Conservation (phyloP, 2,113 vertebrate genomes). For the Ictidomys tridecemlineatus region DNA sequence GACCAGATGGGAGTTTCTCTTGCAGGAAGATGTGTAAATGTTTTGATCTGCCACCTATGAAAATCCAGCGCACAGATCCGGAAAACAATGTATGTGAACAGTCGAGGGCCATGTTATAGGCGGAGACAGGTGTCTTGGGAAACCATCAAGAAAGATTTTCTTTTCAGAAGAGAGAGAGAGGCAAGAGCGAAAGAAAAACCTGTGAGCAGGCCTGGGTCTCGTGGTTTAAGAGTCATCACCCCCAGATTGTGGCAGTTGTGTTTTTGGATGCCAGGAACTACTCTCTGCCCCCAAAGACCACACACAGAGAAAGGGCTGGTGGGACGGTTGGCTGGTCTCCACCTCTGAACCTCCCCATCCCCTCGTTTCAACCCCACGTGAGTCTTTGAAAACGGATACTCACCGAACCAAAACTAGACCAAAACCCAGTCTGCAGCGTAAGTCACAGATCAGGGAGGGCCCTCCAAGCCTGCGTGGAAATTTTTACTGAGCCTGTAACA, state of each 20-base stretch:
- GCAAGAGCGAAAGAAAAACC: conserved; percentile 39
- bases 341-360: background rate
- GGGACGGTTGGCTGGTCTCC: conserved; percentile 92
- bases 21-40: conserved; percentile 94
- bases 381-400: background rate
- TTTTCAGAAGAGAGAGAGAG: conserved; percentile 82
- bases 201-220: background rate
- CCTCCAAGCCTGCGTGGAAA: background rate
- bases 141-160: conserved; percentile 89
- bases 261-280: conserved; percentile 92
- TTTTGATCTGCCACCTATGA: conserved; percentile 91
- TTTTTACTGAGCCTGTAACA: background rate
- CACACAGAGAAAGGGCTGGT: conserved; percentile 93
- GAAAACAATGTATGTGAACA: conserved; percentile 92
- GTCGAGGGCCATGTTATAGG: conserved; percentile 92
- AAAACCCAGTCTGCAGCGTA: background rate
- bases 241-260: conserved; percentile 89
- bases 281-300: conserved; percentile 90
- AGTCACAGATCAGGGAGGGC: background rate
- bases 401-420: background rate
- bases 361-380: background rate
- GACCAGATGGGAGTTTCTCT: conserved; percentile 95
- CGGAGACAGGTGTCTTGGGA: conserved; percentile 90
- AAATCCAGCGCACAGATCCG: conserved; percentile 92
- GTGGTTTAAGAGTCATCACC: conserved; percentile 81